Evolutionary conservation across 2,888 invertebrate genomes (phyloP).

Genomic region (Ornithoptera alexandrae): DNA sequence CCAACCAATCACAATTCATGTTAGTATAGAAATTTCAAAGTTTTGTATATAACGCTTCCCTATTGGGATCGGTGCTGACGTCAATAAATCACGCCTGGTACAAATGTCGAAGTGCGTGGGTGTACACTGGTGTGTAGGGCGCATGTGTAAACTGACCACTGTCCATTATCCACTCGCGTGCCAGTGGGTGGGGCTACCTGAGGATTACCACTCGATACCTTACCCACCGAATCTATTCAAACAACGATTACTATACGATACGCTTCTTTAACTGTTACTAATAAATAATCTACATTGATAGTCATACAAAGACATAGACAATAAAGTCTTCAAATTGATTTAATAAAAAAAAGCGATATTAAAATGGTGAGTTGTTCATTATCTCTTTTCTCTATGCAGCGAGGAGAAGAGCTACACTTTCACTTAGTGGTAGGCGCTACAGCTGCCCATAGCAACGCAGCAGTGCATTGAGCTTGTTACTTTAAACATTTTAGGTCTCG

Average conservation of each 20-base stretch:
- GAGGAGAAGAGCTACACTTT: too few relatives aligned
- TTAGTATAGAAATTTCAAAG: not conserved
- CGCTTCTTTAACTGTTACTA: too few relatives aligned
- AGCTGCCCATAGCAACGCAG: too few relatives aligned
- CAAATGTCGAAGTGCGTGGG: conserved; percentile 45
- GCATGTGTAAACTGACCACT: conserved; percentile 74
- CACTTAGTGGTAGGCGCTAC: too few relatives aligned
- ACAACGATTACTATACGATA: not conserved
- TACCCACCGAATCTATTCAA: conserved; percentile 9
- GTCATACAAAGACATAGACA: too few relatives aligned
- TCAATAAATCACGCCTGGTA: conserved; percentile 41
- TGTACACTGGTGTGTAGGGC: conserved; percentile 59
- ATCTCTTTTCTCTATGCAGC: too few relatives aligned
- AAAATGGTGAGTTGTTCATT: too few relatives aligned
- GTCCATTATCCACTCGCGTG: conserved; percentile 72
- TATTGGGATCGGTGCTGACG: conserved; percentile 8
- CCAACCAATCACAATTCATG: not conserved
- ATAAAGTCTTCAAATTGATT: too few relatives aligned
- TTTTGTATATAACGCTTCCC: not conserved
- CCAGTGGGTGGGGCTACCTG: conserved; percentile 63
- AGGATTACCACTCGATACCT: conserved; percentile 21
- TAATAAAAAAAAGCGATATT: too few relatives aligned
- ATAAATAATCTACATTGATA: too few relatives aligned
- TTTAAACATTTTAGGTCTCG: too few relatives aligned
- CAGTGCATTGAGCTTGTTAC: too few relatives aligned